Conservation (phyloP, 37 sponge, comb jelly and placozoan species). For the Chondrilla cf. caribensis region DNA sequence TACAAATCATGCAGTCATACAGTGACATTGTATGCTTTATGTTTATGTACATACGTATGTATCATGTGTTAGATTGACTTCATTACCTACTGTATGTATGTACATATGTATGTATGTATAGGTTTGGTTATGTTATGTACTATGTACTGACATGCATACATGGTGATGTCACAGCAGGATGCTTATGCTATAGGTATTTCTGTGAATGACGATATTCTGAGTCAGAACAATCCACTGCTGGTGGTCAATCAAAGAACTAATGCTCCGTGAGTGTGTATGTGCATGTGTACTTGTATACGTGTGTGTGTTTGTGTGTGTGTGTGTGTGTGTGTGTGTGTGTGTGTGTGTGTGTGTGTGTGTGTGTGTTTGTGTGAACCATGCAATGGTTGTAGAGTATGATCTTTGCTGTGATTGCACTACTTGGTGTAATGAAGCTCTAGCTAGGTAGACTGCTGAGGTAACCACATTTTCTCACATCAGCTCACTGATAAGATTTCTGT, state of each 20-base stretch:
- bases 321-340: too few relatives aligned
- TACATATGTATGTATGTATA: not conserved
- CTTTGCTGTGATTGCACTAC: too few relatives aligned
- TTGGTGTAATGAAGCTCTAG: too few relatives aligned
- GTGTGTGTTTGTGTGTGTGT: too few relatives aligned
- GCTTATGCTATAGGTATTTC: slow-evolving; percentile 70
- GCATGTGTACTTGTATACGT: too few relatives aligned
- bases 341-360: too few relatives aligned
- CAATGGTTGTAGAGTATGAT: too few relatives aligned
- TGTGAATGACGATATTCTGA: slow-evolving; percentile 91
- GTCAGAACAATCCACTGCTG: slow-evolving; percentile 85
- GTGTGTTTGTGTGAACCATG: too few relatives aligned
- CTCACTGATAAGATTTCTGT: too few relatives aligned
- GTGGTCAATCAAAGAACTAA: slow-evolving; percentile 76
- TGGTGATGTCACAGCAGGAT: not conserved
- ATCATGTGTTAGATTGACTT: too few relatives aligned
- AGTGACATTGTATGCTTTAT: not conserved
- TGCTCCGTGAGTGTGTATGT: slow-evolving; percentile 21
- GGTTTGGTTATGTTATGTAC: not conserved
- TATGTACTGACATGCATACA: not conserved
- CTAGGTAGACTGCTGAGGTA: too few relatives aligned
- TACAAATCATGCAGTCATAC: not conserved
- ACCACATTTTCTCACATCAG: too few relatives aligned
- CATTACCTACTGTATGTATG: slow-evolving; percentile 23
- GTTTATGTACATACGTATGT: not conserved